Evolutionary conservation across 1,140 invertebrate species (phyloP).

Genomic region (Homarus americanus): DNA sequence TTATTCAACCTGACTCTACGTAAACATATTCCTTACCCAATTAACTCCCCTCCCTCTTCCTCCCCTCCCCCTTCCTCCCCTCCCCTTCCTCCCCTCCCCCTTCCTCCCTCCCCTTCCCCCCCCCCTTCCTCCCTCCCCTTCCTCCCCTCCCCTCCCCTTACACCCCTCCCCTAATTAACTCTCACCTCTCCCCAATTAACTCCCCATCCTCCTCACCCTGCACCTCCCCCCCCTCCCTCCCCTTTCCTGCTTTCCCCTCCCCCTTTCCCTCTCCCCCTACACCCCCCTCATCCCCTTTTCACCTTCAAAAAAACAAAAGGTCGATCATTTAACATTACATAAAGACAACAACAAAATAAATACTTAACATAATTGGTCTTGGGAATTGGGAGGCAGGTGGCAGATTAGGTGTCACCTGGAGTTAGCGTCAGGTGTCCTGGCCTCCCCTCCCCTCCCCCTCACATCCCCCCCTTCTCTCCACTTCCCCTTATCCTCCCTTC

Average conservation of each 20-base stretch:
- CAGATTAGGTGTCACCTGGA: too few species aligned
- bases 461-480: background rate
- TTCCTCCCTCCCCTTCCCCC: background rate
- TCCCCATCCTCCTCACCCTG: background rate
- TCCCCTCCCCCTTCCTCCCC: too few species aligned
- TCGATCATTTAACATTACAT: too few species aligned
- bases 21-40: too few species aligned
- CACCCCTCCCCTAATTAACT: background rate
- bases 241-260: background rate
- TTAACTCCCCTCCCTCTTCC: too few species aligned
- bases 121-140: background rate
- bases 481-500: background rate
- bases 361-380: too few species aligned
- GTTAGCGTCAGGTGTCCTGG: too few species aligned
- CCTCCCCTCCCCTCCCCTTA: background rate
- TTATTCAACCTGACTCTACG: too few species aligned
- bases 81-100: background rate
- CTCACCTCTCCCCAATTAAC: background rate
- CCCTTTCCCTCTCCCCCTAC: background rate
- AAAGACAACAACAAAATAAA: too few species aligned
- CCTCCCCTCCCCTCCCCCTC: background rate
- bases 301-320: too few species aligned
- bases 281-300: background rate
- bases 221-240: background rate
- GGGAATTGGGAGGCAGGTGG: too few species aligned